A percentile compares a stretch with the other conserved stretches of the same genome.
Evolutionary conservation across 2,797 vertebrate genomes (phyloP).

Genomic region (Chrysocyon brachyurus): DNA sequence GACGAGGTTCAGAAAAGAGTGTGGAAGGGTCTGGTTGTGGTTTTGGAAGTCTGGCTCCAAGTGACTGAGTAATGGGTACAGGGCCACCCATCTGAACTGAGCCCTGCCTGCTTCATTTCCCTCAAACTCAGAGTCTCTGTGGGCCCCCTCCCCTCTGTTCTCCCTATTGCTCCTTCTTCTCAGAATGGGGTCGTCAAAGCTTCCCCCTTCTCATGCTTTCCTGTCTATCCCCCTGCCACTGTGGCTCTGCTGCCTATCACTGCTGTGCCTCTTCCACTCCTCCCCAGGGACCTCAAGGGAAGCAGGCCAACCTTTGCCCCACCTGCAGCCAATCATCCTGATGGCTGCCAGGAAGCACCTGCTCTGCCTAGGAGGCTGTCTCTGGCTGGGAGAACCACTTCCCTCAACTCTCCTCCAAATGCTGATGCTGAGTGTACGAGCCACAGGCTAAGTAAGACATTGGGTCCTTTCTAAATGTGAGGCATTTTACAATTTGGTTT

Average conservation of each 20-base stretch:
- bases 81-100: not conserved
- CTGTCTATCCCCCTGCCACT: not conserved
- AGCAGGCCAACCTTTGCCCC: not conserved
- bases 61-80: not conserved
- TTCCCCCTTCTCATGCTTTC: not conserved
- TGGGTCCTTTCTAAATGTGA: not conserved
- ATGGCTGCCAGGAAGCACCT: not conserved
- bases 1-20: not conserved
- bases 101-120: no score
- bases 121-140: not conserved
- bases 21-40: not conserved
- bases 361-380: not conserved
- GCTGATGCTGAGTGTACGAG: not conserved
- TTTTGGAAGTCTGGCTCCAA: not conserved
- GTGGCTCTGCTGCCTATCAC: not conserved
- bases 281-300: not conserved
- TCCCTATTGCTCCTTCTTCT: not conserved
- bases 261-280: not conserved
- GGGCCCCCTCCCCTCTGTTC: fast-evolving
- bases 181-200: not conserved
- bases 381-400: not conserved
- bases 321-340: no score
- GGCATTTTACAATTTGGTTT: not conserved
- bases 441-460: not conserved
- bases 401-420: not conserved